These are phyloP conservation scores for Urocolius indicus DNA, from an alignment of 2,113 vertebrate species.

Conservation along the genomic window DNA sequence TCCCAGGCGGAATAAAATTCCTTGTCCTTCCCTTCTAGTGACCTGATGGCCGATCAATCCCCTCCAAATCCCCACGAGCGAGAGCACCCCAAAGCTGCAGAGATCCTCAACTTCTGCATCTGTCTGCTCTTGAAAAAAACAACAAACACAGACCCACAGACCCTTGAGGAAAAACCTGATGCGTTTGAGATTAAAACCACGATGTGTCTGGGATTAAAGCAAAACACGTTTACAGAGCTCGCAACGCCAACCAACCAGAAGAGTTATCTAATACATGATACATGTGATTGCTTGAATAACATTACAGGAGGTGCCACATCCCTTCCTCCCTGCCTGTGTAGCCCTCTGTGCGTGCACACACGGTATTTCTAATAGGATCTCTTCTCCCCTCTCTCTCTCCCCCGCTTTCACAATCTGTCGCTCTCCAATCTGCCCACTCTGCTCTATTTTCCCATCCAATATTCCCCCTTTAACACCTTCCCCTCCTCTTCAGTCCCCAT, in stretches of 20 bases:
- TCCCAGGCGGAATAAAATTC: conserved; percentile 6
- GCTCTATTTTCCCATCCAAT: conserved; percentile 68
- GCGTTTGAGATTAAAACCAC: neutral
- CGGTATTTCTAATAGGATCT: conserved; percentile 58
- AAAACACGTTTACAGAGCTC: neutral
- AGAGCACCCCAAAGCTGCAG: neutral
- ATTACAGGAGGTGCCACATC: neutral
- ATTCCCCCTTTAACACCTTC: conserved; percentile 58
- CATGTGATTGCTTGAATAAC: conserved; percentile 46
- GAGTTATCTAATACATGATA: conserved; percentile 20
- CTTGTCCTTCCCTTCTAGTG: rapidly evolving
- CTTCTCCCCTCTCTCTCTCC: conserved; percentile 30
- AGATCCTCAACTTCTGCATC: neutral
- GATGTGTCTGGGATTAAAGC: conserved; percentile 49
- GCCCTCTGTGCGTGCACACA: neutral
- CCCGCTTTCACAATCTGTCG: conserved; percentile 67
- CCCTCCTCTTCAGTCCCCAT: conserved; percentile 32
- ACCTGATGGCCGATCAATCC: neutral
- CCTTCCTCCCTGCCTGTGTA: conserved; percentile 15
- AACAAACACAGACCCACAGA: neutral
- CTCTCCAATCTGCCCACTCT: conserved; percentile 68
- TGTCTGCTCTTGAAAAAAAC: neutral
- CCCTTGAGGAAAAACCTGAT: neutral
- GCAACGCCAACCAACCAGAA: conserved; percentile 32
- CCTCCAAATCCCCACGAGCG: neutral